A percentile compares a stretch with the other conserved stretches of the same genome.
These are phyloP conservation scores for Drosophila virilis DNA, from an alignment of 1,140 invertebrate species.

Conservation along the genomic window DNA sequence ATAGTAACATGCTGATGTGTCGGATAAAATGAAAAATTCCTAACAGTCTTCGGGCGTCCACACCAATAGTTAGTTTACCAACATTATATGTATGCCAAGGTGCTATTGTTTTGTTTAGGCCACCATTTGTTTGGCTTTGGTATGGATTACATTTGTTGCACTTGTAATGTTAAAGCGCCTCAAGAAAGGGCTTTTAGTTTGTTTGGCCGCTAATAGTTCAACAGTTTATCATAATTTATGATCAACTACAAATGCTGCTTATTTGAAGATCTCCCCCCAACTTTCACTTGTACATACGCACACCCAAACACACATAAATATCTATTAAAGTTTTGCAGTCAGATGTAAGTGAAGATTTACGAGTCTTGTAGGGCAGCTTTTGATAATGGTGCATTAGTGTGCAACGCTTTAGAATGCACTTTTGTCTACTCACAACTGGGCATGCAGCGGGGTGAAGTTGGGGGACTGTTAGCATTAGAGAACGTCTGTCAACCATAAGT, in stretches of 20 bases:
- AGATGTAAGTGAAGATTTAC: constrained; percentile 78
- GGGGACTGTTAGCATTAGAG: constrained; percentile 30
- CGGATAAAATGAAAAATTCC: too few relatives aligned
- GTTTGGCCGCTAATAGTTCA: constrained; percentile 40
- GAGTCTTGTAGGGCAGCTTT: constrained; percentile 55
- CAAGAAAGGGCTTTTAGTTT: constrained; percentile 53
- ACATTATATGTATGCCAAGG: constrained; percentile 35
- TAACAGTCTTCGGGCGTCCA: constrained; percentile 20
- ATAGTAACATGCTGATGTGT: not conserved
- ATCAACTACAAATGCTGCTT: constrained; percentile 26
- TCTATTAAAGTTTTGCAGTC: constrained; percentile 72
- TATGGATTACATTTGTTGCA: constrained; percentile 20
- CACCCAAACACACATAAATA: constrained; percentile 60
- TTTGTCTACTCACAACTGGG: constrained; percentile 35
- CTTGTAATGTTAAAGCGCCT: constrained; percentile 50
- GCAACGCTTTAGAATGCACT: constrained; percentile 73
- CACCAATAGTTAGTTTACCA: constrained; percentile 13
- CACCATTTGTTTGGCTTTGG: constrained; percentile 66
- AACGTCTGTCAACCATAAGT: constrained; percentile 51
- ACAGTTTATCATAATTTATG: constrained; percentile 76
- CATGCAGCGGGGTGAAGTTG: not conserved
- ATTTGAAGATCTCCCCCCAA: constrained; percentile 18
- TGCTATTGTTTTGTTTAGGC: constrained; percentile 57
- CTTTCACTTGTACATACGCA: constrained; percentile 13
- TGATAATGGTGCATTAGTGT: constrained; percentile 80